phyloP scores from a whole-genome alignment of 2,888 invertebrate genomes.

The Ptilodon capucinus region DNA sequence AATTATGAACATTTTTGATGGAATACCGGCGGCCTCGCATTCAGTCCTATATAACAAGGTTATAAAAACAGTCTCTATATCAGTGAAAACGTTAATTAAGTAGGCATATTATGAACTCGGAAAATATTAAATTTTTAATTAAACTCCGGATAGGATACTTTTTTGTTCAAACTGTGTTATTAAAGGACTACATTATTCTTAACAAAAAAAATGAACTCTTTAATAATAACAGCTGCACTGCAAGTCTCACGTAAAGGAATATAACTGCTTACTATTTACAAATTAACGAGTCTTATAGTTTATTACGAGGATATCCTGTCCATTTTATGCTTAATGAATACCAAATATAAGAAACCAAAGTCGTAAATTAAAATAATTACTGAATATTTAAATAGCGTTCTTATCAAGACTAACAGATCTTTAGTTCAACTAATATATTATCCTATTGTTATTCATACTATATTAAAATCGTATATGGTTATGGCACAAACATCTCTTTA shows the following conservation, averaged over 20 bases:
- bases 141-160: conserved; percentile 33
- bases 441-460: no score
- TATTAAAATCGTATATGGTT: no score
- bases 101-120: conserved; percentile 43
- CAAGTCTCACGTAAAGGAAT: no score
- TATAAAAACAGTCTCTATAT: conserved; percentile 37
- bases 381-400: no score
- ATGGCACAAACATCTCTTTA: no score
- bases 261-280: background rate
- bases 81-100: conserved; percentile 46
- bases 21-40: background rate
- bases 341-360: no score
- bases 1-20: background rate
- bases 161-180: conserved; percentile 19
- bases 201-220: background rate
- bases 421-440: no score
- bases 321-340: background rate
- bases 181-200: background rate
- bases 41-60: conserved; percentile 33
- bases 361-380: no score
- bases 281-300: conserved; percentile 34
- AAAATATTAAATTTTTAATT: conserved; percentile 43
- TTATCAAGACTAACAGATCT: no score
- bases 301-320: conserved; percentile 36
- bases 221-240: no score